Conservation (phyloP, 2,888 invertebrate genomes). For the Sinohyriopsis cumingii region DNA sequence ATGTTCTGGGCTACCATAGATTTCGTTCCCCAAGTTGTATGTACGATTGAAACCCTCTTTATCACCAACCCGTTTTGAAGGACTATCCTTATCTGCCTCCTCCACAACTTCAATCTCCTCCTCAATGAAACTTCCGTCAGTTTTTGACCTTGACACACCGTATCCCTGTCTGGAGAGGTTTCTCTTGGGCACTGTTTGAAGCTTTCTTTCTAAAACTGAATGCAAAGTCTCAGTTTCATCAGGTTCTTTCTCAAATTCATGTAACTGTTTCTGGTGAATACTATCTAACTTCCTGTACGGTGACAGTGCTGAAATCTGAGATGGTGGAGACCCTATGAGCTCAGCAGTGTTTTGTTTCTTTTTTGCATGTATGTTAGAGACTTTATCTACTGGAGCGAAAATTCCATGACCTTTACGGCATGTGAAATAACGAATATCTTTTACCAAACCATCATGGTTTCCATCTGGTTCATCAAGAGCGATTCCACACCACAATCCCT, state of each 20-base stretch:
- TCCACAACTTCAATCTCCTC: conserved; percentile 21
- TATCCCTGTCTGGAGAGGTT: too few relatives aligned
- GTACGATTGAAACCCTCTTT: neutral
- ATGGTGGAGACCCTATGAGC: conserved; percentile 17
- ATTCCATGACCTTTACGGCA: conserved; percentile 78
- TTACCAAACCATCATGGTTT: conserved; percentile 79
- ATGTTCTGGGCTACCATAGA: conserved; percentile 18
- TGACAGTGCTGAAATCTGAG: too few relatives aligned
- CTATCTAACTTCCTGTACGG: too few relatives aligned
- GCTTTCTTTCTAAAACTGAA: too few relatives aligned
- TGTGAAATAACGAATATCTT: conserved; percentile 78
- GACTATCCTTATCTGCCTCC: too few relatives aligned
- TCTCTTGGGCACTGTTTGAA: too few relatives aligned
- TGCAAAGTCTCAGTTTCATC: too few relatives aligned
- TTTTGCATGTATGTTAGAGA: conserved; percentile 58
- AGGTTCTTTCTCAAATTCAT: too few relatives aligned
- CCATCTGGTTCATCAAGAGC: conserved; percentile 77
- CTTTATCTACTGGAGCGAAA: conserved; percentile 78
- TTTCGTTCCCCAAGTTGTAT: conserved; percentile 12
- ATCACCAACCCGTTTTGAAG: too few relatives aligned
- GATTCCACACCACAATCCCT: conserved; percentile 79
- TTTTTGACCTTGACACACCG: too few relatives aligned
- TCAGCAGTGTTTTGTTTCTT: conserved; percentile 9
- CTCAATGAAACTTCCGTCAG: conserved; percentile 4
- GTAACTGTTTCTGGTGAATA: too few relatives aligned